Conservation (phyloP, 1,140 invertebrate species). For the Ditylenchus dipsaci region DNA sequence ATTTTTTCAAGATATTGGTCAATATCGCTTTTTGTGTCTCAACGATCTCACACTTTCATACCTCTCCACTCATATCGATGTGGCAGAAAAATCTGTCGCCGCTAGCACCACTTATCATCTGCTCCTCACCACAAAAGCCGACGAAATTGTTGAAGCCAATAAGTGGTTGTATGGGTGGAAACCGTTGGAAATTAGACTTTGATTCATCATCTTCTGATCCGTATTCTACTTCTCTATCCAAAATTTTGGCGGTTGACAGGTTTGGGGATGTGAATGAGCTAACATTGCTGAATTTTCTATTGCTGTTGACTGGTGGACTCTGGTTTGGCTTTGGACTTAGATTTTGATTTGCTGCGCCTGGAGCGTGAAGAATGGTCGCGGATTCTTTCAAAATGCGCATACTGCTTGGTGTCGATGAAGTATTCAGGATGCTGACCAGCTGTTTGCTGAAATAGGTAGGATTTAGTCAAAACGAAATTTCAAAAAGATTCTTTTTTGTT, state of each 20-base stretch:
- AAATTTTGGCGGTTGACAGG: too few relatives aligned
- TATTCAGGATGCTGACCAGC: conserved; percentile 16
- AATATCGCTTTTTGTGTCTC: too few relatives aligned
- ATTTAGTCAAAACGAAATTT: not conserved
- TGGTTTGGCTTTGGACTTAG: not conserved
- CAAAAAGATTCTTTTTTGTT: not conserved
- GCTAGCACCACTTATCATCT: not conserved
- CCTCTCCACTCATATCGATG: conserved; percentile 16
- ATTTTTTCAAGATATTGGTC: too few relatives aligned
- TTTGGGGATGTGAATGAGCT: not conserved
- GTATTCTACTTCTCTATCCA: too few relatives aligned
- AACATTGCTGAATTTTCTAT: too few relatives aligned
- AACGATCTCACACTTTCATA: too few relatives aligned
- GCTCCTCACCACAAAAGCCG: conserved; percentile 2
- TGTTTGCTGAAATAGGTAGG: conserved; percentile 4
- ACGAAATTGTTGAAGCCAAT: conserved; percentile 19
- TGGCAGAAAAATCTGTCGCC: conserved; percentile 21
- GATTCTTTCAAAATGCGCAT: conserved; percentile 35
- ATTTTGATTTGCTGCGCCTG: not conserved
- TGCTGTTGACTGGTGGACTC: too few relatives aligned
- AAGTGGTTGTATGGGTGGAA: not conserved
- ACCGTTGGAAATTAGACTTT: not conserved
- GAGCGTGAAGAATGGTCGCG: not conserved
- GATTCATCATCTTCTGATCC: not conserved
- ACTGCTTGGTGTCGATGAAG: conserved; percentile 26